Evolutionary conservation across 30 jellyfish, hydroid and myxozoan species (phyloP), one percentile per base, ranked within the genome.

Genomic region (Aurelia coerulea): DNA sequence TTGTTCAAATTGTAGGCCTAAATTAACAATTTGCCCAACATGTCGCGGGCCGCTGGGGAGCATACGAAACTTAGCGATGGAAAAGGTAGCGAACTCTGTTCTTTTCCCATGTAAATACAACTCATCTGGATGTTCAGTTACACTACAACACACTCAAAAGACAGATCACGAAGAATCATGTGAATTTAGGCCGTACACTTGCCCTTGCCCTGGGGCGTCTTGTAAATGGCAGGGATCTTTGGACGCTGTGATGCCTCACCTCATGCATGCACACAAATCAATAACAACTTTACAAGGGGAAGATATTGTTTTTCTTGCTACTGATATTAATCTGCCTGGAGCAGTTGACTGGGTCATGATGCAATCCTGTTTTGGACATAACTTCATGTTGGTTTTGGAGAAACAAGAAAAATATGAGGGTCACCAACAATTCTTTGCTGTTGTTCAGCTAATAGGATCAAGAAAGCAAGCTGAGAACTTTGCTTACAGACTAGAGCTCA

Each of bases 41-140:
- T 95, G 99, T 90, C 98, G 99, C 42, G 99, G 99, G 58, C 99
- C 99, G 31, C 95, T 94, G 17, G 99, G 99, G 46, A 94, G 99
- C 84, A 94, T 94, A 33, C 96, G 99, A 64, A 95, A 95, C 84
- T 83, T 95, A 33, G 98, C 98, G 23, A 95, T 95, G 99, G 99
- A 95, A 62, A 95, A 95, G 75, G 98, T 95, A 23, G 98, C 99
- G 50, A 90, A 90, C 74, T 72, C 98, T 4, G 98, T 95, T 1
- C 66, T 90, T 73, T 95, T 95, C 81, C 99, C 99, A 33, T 95
- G 99, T 62, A 86, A 94, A 51, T 95, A 90, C 86, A 79, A 62
- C 73, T 74, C 96, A 32, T 83, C 97, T 63, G 99, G 99, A 56
- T 95, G 99, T 60, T 60, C 86, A 11, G 98, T 87, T 3, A 86